Conservation (phyloP, 2,888 invertebrate species). For the Molanna angustata region DNA sequence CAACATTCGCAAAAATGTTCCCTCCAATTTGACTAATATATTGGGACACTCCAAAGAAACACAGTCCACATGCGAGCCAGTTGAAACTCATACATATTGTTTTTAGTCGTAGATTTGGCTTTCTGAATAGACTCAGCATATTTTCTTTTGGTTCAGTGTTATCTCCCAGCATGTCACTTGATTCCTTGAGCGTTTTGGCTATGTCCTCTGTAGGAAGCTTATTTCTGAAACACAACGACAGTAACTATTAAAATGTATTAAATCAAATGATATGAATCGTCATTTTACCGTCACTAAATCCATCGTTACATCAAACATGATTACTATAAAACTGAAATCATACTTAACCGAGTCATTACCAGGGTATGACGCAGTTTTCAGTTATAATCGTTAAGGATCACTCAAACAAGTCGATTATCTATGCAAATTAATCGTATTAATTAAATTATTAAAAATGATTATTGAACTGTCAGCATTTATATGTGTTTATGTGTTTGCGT, state of each 20-base stretch:
- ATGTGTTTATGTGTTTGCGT: neutral
- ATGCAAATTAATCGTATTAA: too few species aligned
- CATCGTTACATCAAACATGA: too few species aligned
- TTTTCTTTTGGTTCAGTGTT: conserved; percentile 21
- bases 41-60: conserved; percentile 72
- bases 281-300: too few species aligned
- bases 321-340: too few species aligned
- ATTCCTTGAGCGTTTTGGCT: conserved; percentile 35
- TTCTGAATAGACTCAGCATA: conserved; percentile 34
- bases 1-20: conserved; percentile 68
- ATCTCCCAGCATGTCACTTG: conserved; percentile 41
- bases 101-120: conserved; percentile 58
- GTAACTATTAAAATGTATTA: too few species aligned
- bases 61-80: conserved; percentile 70
- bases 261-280: too few species aligned
- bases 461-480: too few species aligned
- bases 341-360: too few species aligned
- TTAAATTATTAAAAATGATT: too few species aligned
- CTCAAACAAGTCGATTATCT: too few species aligned
- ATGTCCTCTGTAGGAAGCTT: conserved; percentile 39
- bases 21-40: conserved; percentile 66
- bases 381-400: too few species aligned
- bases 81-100: conserved; percentile 61
- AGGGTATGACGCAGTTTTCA: too few species aligned
- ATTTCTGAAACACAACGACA: conserved; percentile 37